Evolutionary conservation across 2,797 vertebrate genomes (phyloP).

Genomic region (Numenius phaeopus): DNA sequence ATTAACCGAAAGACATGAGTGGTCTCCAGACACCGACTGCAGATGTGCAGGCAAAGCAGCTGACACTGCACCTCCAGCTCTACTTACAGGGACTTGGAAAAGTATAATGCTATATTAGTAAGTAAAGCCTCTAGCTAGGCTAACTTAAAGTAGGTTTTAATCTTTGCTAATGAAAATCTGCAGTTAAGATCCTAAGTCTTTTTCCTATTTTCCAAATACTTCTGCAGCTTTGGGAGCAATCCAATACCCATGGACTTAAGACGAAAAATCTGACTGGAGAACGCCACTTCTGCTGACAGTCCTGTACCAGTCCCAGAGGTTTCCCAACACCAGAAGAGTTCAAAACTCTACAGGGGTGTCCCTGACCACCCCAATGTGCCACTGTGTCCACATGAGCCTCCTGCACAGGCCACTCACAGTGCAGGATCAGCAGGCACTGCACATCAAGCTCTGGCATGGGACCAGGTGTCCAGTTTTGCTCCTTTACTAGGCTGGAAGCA

Average conservation of each 20-base stretch:
- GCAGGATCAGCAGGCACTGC: not conserved
- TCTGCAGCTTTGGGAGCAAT: not conserved
- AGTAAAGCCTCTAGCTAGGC: constrained; percentile 23
- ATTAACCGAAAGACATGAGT: not conserved
- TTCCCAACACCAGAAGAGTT: accelerated
- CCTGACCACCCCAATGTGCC: accelerated
- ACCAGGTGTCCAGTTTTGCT: accelerated
- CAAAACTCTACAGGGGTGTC: not conserved
- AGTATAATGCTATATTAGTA: constrained; percentile 13
- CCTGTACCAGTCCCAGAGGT: not conserved
- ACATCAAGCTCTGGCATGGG: not conserved
- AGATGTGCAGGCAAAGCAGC: not conserved
- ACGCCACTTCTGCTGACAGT: not conserved
- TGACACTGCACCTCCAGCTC: not conserved
- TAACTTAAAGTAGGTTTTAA: constrained; percentile 21
- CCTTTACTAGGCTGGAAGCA: not conserved
- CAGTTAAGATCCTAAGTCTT: not conserved
- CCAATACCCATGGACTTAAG: not conserved
- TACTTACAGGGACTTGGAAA: not conserved
- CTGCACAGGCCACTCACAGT: accelerated
- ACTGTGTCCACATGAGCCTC: accelerated
- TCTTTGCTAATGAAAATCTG: constrained; percentile 60
- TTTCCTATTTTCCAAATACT: not conserved
- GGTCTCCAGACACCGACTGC: not conserved
- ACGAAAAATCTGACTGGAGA: not conserved